Evolutionary conservation across 2,113 vertebrate genomes (phyloP).

Genomic region (Mirza zaza): DNA sequence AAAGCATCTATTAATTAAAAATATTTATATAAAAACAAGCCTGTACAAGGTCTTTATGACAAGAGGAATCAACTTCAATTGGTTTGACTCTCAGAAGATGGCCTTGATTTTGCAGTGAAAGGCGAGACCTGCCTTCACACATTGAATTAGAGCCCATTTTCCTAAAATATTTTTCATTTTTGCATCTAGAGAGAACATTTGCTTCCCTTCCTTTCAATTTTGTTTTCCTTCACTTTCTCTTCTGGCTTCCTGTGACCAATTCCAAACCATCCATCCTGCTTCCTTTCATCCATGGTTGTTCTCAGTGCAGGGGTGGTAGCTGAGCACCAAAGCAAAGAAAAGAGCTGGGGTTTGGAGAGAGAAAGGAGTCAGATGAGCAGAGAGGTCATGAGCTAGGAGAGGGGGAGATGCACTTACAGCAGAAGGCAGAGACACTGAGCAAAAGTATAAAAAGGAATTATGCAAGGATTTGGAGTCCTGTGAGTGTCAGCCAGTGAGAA

Average conservation of each 20-base stretch:
- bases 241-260: neutral
- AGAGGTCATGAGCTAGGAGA: neutral
- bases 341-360: neutral
- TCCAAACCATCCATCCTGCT: neutral
- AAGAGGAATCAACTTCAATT: slow-evolving; percentile 67
- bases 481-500: slow-evolving; percentile 37
- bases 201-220: neutral
- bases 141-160: slow-evolving; percentile 61
- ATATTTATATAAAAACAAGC: slow-evolving; percentile 79
- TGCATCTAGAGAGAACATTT: neutral
- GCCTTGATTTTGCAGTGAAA: slow-evolving; percentile 3
- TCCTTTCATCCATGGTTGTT: neutral
- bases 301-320: neutral
- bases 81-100: slow-evolving; percentile 71
- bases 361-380: neutral
- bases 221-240: neutral
- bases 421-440: slow-evolving; percentile 26
- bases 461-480: slow-evolving; percentile 32
- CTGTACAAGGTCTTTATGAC: slow-evolving; percentile 71
- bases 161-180: slow-evolving; percentile 68
- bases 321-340: slow-evolving; percentile 47
- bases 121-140: neutral
- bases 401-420: neutral
- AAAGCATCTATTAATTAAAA: slow-evolving; percentile 85
- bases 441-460: slow-evolving; percentile 45